phyloP scores from a whole-genome alignment of 2,113 vertebrate genomes.

The Xenopus borealis region DNA sequence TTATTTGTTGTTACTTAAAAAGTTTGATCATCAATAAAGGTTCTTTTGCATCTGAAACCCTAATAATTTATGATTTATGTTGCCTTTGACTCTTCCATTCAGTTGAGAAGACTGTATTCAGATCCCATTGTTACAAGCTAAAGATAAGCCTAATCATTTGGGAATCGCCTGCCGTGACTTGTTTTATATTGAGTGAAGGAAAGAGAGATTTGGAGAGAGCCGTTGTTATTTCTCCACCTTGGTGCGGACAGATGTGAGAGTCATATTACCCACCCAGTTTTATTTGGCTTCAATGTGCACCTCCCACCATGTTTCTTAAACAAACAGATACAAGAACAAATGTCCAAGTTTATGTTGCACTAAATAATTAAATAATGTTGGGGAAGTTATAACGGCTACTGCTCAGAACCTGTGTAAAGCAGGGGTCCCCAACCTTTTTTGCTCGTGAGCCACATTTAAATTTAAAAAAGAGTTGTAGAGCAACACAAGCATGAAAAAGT shows the following conservation, averaged over 20 bases:
- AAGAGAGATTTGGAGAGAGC: constrained; percentile 23
- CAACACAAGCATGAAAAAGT: too few relatives aligned
- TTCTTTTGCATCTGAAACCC: too few relatives aligned
- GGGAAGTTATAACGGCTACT: background rate
- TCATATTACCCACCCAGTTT: constrained; percentile 31
- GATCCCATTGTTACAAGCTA: constrained; percentile 16
- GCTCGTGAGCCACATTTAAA: too few relatives aligned
- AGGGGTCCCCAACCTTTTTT: too few relatives aligned
- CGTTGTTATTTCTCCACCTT: constrained; percentile 35
- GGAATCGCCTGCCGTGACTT: constrained; percentile 33
- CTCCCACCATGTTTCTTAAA: constrained; percentile 12
- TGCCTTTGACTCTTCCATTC: background rate
- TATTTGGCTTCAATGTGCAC: constrained; percentile 18
- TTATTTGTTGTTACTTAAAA: too few relatives aligned
- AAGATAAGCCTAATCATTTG: constrained; percentile 19
- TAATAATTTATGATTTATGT: too few relatives aligned
- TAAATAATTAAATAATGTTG: constrained; percentile 11
- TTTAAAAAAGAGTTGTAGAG: too few relatives aligned
- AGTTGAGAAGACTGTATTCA: constrained; percentile 8
- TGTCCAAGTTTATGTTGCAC: constrained; percentile 7
- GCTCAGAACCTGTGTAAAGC: background rate
- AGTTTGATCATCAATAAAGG: too few relatives aligned
- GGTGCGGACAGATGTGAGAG: constrained; percentile 40
- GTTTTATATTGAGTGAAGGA: constrained; percentile 27
- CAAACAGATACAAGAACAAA: background rate